Evolutionary conservation across 2,888 invertebrate genomes (phyloP), one percentile per base, ranked within the genome.

Genomic region (Lycocerus yunnanus): DNA sequence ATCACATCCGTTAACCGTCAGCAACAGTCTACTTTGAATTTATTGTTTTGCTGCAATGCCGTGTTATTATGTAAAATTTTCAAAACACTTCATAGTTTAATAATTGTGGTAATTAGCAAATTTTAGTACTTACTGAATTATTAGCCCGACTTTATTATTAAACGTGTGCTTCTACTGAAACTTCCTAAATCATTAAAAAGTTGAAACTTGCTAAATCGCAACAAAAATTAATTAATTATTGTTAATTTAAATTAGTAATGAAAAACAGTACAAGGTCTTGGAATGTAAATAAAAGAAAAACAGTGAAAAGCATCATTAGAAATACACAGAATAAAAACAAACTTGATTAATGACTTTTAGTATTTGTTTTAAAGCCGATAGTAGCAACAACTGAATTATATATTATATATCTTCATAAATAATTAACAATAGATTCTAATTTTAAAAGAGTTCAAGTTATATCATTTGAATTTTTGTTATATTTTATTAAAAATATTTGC

Each of bases 11-110:
- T 80, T 80, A 78, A 75, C 77, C 78, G 79, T 76, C 80, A 81
- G 78, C 76, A 78, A 79, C 80, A 81, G 78, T 81, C 80, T 78
- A 80, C 80, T 78, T 79, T 78, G 78, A 79, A 81, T 80, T 81
- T 81, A 81, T 81, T 78, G 80, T 78, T 80, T 79, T 79, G 74
- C 71, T 76, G 78, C 77, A 78, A 61, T 74, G 77, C 76, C 59
- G 76, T 69, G 71, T 73, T 78, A 76, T 75, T 74, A 75, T 72
- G 74, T 71, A 77, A 75, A 73, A 71, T 75, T 72, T 75, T 71
- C 66, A 63, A 75, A 69, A 67, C 66, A 68, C 68, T 73, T 63
- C 20, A 63, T 63, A 63, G 61, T 63, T 63, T 63, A 16, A 63
- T 63, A 63, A 63, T 18, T 43, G 43, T 43, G 43, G 43, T 43